Percentiles rank a stretch among this genome's conserved stretches.
Conservation (phyloP, 2,888 invertebrate species). For the Drosophila mayaguana region DNA sequence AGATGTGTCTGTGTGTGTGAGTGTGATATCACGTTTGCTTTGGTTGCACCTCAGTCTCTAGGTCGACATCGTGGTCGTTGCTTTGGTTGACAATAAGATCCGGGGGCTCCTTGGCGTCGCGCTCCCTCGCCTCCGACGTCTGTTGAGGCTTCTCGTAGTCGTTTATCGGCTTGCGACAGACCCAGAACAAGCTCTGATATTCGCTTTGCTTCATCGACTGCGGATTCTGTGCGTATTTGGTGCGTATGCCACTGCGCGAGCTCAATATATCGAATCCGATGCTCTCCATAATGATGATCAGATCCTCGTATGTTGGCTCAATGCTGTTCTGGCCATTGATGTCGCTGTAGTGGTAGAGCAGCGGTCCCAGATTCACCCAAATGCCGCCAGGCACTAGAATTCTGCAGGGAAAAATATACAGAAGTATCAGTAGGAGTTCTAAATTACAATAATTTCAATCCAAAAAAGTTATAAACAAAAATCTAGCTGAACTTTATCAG, state of each 20-base stretch:
- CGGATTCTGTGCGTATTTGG: slow-evolving; percentile 96
- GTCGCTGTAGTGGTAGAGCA: slow-evolving; percentile 96
- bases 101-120: slow-evolving; percentile 43
- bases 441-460: background rate
- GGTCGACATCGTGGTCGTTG: slow-evolving; percentile 25
- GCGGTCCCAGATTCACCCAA: slow-evolving; percentile 96
- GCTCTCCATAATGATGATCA: slow-evolving; percentile 91
- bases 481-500: background rate
- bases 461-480: background rate
- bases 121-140: slow-evolving; percentile 3
- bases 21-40: slow-evolving; percentile 47
- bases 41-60: slow-evolving; percentile 39
- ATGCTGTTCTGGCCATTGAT: slow-evolving; percentile 94
- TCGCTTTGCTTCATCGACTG: slow-evolving; percentile 96
- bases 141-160: slow-evolving; percentile 31
- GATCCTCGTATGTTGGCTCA: slow-evolving; percentile 95
- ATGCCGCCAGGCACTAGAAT: slow-evolving; percentile 95
- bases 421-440: background rate
- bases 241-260: slow-evolving; percentile 90
- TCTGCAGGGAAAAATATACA: slow-evolving; percentile 49
- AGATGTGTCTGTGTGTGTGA: slow-evolving; percentile 2
- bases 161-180: slow-evolving; percentile 92
- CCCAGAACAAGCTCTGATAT: slow-evolving; percentile 96
- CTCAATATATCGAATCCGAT: slow-evolving; percentile 93
- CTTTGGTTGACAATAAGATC: slow-evolving; percentile 53